Evolutionary conservation across 2,113 vertebrate genomes (phyloP).

Genomic region (Condylura cristata): DNA sequence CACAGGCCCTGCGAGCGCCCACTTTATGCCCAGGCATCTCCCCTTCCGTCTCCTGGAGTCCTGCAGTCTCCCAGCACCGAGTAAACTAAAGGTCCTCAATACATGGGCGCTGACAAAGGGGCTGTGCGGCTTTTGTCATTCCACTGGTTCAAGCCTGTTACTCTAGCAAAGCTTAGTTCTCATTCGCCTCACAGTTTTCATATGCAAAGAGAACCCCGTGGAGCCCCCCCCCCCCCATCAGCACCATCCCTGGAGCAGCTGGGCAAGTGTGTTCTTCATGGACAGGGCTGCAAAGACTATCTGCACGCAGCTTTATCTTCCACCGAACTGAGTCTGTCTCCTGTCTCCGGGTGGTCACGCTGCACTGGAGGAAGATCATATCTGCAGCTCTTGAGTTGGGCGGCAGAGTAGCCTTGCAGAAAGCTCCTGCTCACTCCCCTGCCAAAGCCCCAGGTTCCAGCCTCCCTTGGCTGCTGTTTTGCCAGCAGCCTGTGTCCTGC

Average conservation of each 20-base stretch:
- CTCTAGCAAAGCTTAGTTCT: background rate
- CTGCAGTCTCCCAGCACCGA: background rate
- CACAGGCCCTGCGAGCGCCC: no score
- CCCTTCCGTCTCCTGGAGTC: background rate
- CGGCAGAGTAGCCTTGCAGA: background rate
- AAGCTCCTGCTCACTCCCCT: background rate
- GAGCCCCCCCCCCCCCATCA: rapidly evolving
- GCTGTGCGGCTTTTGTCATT: no score
- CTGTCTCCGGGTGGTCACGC: background rate
- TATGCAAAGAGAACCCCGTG: rapidly evolving
- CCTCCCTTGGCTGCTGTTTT: no score
- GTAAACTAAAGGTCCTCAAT: background rate
- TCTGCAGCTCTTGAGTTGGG: background rate
- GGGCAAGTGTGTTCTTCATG: rapidly evolving
- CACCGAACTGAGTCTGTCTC: rapidly evolving
- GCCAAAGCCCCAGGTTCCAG: background rate
- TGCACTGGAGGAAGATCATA: background rate
- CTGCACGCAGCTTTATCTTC: rapidly evolving
- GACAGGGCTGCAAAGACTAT: rapidly evolving
- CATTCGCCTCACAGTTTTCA: background rate
- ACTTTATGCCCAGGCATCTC: background rate
- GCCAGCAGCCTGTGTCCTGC: background rate
- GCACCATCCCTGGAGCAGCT: rapidly evolving
- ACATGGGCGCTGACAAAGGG: background rate
- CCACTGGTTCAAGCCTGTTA: background rate